phyloP scores from a whole-genome alignment of 1,140 invertebrate species.

The Aphelenchoides avenae region DNA sequence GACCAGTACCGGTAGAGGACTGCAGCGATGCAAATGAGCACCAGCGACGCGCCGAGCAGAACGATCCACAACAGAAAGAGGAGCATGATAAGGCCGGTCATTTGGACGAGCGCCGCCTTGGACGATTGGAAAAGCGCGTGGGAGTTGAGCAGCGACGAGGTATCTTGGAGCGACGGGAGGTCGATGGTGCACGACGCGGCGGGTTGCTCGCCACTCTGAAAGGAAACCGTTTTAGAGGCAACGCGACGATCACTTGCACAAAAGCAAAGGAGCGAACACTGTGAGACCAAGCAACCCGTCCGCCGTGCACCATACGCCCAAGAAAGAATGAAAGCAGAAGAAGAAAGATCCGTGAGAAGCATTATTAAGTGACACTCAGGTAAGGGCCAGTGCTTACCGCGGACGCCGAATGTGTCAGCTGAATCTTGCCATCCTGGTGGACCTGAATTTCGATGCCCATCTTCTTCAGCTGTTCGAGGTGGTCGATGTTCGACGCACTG shows the following conservation, averaged over 20 bases:
- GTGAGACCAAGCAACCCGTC: conserved; percentile 10
- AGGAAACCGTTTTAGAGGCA: too few species aligned
- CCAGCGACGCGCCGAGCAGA: conserved; percentile 6
- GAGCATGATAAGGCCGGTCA: conserved; percentile 15
- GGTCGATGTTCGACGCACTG: conserved; percentile 78
- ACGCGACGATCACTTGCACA: too few species aligned
- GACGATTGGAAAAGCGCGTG: conserved; percentile 11
- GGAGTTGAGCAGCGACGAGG: conserved; percentile 10
- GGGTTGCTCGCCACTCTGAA: background rate
- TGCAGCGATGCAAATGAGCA: conserved; percentile 7
- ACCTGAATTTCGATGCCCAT: conserved; percentile 88
- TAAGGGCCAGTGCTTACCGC: conserved; percentile 58
- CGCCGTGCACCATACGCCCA: background rate
- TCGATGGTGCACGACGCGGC: background rate
- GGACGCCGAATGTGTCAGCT: conserved; percentile 72
- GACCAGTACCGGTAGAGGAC: conserved; percentile 7
- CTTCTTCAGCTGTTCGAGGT: conserved; percentile 76
- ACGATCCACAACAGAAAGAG: conserved; percentile 30
- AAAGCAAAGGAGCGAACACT: too few species aligned
- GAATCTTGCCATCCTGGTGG: conserved; percentile 75
- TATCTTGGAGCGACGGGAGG: background rate
- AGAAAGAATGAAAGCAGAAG: background rate
- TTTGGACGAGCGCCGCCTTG: conserved; percentile 20
- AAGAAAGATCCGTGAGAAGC: conserved; percentile 5
- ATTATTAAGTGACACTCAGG: background rate